Evolutionary conservation across 2,113 vertebrate species (phyloP), one percentile per base, ranked within the genome.

Genomic region (Colaptes auratus): DNA sequence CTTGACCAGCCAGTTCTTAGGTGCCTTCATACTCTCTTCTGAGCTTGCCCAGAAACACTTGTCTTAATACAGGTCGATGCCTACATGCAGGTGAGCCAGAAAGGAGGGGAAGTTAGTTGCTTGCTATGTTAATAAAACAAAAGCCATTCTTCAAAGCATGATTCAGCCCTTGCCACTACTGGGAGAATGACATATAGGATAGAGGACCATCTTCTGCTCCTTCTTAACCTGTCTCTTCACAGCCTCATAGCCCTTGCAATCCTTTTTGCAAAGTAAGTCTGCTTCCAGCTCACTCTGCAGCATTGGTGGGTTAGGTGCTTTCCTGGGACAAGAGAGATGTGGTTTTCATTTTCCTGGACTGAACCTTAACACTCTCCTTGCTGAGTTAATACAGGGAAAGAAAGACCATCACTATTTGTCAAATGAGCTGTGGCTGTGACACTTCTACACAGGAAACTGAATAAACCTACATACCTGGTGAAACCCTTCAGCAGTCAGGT

Each of bases 261-360:
- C 15, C 42, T 39, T 74, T 55, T 56, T 30, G 25, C 27, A 75
- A 50, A 50, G 58, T 3, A 23, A 59, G 7, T 17, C 0, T 1
- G 7, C 18, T 39, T 35, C 5, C 46, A 50, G 63, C 31, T 64
- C 48, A 64, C 19, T 2, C 3, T 0, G 0, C 14, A 30, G 12
- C 1, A 10, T 7, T 2, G 3, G 14, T 9, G 36, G 36, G 36
- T 33, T 18, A 35, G 9, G 6, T 24, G 18, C 50, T 72, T 59
- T 56, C 27, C 50, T 18, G 23, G 30, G 14, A 74, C 3, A 63
- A 33, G 12, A 2, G 1, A 66, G 20, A 35, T 4, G 10, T n/a
- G 16, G 15, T 93, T 73, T 39, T 17, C 58, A 59, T 35, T 15
- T 12, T 50, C 27, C 23, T 27, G 9, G 3, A 10, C 16, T 1